Percentiles rank a stretch among this genome's conserved stretches.
Conservation (phyloP, 2,888 invertebrate species). For the Campoplex capitator region DNA sequence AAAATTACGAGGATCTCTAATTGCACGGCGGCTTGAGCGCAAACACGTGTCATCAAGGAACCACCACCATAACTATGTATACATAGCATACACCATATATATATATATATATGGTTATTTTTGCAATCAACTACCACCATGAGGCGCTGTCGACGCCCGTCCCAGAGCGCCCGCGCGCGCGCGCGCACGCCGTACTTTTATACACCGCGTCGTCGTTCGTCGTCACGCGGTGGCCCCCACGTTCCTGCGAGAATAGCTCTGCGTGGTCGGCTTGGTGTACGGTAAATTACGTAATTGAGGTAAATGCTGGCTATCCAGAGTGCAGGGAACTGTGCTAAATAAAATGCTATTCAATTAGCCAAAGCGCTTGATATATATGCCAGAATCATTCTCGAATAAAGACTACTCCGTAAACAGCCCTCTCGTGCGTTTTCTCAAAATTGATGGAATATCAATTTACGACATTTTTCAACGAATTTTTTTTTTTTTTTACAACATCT, state of each 20-base stretch:
- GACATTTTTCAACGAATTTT: neutral
- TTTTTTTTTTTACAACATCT: neutral
- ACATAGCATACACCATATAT: conserved; percentile 5
- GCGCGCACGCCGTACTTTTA: conserved; percentile 50
- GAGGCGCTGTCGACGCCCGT: conserved; percentile 58
- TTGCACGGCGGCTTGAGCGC: conserved; percentile 80
- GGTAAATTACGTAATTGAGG: conserved; percentile 82
- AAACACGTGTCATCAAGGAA: conserved; percentile 82
- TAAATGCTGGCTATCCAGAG: conserved; percentile 81
- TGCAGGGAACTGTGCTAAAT: conserved; percentile 81
- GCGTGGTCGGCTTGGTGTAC: conserved; percentile 78
- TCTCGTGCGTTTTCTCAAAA: neutral
- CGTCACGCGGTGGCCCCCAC: conserved; percentile 60
- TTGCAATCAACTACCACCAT: conserved; percentile 16
- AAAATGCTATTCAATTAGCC: conserved; percentile 82
- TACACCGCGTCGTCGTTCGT: conserved; percentile 46
- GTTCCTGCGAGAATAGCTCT: conserved; percentile 57
- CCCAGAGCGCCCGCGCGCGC: conserved; percentile 48
- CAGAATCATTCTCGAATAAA: conserved; percentile 65
- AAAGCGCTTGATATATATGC: conserved; percentile 34
- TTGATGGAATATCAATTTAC: neutral
- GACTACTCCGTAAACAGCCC: neutral
- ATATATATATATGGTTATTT: neutral
- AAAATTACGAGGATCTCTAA: conserved; percentile 80
- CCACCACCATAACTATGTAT: conserved; percentile 67